Evolutionary conservation across 2,113 vertebrate genomes (phyloP), one percentile per base, ranked within the genome.

Genomic region (Syrmaticus mikado): DNA sequence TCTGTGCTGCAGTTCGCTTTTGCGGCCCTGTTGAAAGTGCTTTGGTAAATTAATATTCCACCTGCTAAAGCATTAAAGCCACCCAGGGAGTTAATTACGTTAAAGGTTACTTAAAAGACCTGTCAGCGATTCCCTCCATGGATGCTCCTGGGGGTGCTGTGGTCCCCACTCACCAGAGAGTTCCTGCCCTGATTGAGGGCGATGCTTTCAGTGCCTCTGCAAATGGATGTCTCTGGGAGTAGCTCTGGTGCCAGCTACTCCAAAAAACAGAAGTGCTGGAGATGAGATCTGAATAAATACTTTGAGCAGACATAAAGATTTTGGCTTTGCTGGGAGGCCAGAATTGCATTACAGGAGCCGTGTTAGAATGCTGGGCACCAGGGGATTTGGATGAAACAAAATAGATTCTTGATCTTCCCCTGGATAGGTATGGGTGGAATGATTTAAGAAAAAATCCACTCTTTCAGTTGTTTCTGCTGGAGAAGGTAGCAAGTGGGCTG

Each of bases 301-400:
- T 61, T 87, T 32, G 10, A 65, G 81, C 40, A 41, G 25, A 27
- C 34, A 20, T 5, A 14, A 53, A 10, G 18, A 34, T 40, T 78
- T 45, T 0, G 8, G 6, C 6, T 2, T 25, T 1, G 4, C 1
- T 1, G 38, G 10, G 36, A 12, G n/a, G 14, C 10, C 32, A 10
- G 24, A 11, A 4, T 4, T 1, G 46, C 9, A 1, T 14, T 6
- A 43, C 38, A 13, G 9, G 24, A 41, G 11, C 4, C 34, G 53
- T 2, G 16, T 14, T n/a, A 15, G 41, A 38, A 13, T 13, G 7
- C 2, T 0, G 20, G 46, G 38, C 6, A 11, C 8, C 10, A 16
- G 8, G 5, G 53, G 53, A 32, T 15, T 2, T 25, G 40, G 46
- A n/a, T 10, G 19, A 28, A 20, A 11, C 0, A 0, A 45, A 52